Percentiles rank a stretch among this genome's conserved stretches.
Conservation (phyloP, 2,888 invertebrate genomes). For the Epinotia bilunana region DNA sequence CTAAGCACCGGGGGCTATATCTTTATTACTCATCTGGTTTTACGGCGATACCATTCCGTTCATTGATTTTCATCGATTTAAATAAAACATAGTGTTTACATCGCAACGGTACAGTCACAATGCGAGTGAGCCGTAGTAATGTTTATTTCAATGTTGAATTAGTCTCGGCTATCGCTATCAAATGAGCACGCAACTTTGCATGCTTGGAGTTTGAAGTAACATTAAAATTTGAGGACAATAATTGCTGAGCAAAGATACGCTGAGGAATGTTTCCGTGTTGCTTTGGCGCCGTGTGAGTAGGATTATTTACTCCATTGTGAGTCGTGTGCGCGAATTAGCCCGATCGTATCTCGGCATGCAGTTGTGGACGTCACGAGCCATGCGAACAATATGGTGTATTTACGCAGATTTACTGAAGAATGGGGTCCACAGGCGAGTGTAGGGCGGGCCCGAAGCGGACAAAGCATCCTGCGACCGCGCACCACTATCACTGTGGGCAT, state of each 20-base stretch:
- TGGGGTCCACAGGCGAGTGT: conserved; percentile 45
- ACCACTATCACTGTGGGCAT: conserved; percentile 24
- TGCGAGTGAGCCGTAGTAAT: conserved; percentile 65
- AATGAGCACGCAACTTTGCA: conserved; percentile 60
- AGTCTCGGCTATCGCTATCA: conserved; percentile 58
- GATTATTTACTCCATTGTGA: conserved; percentile 63
- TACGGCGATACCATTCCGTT: conserved; percentile 69
- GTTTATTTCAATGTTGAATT: conserved; percentile 74
- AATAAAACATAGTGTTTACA: conserved; percentile 72
- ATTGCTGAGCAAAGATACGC: conserved; percentile 62
- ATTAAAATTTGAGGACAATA: conserved; percentile 48
- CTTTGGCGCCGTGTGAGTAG: conserved; percentile 61
- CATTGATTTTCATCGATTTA: conserved; percentile 73
- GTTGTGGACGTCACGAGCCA: conserved; percentile 56
- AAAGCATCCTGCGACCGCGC: conserved; percentile 27
- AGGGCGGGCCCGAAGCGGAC: conserved; percentile 27
- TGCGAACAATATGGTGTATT: conserved; percentile 52
- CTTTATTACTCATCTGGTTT: conserved; percentile 73
- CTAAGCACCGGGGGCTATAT: conserved; percentile 67
- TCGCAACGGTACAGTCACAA: conserved; percentile 67
- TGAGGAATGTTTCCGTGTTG: conserved; percentile 61
- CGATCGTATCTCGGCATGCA: conserved; percentile 61
- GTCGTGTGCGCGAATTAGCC: conserved; percentile 54
- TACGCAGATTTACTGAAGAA: conserved; percentile 47
- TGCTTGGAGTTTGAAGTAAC: conserved; percentile 40